Evolutionary conservation across 1,140 invertebrate genomes (phyloP).

Genomic region (Mylabris phalerata): DNA sequence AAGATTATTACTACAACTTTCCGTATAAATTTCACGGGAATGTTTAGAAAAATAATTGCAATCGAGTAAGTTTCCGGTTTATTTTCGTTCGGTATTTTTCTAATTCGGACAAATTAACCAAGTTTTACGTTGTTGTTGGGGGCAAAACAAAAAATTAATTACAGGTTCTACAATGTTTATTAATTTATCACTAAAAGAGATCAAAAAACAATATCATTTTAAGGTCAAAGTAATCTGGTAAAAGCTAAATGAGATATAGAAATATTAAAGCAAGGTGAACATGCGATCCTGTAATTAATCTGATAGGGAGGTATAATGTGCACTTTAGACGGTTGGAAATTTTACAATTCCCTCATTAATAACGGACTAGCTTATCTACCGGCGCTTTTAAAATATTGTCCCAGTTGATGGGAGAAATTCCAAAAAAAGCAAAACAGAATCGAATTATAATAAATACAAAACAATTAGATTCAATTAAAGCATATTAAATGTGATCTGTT

Average conservation of each 20-base stretch:
- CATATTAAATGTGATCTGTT: constrained; percentile 9
- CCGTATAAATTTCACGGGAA: too few species aligned
- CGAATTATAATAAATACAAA: background rate
- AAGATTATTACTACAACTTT: too few species aligned
- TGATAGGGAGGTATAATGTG: constrained; percentile 17
- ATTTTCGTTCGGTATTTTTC: too few species aligned
- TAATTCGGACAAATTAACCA: too few species aligned
- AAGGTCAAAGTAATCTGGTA: constrained; percentile 19
- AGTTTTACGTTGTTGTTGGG: too few species aligned
- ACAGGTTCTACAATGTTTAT: background rate
- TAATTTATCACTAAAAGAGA: constrained; percentile 13
- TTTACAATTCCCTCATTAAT: constrained; percentile 14
- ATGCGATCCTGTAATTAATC: constrained; percentile 20
- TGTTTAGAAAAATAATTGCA: too few species aligned
- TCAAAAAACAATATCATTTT: constrained; percentile 20
- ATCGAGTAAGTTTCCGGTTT: too few species aligned
- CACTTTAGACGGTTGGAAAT: constrained; percentile 11
- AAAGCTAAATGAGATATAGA: constrained; percentile 16
- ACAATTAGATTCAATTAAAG: constrained; percentile 14
- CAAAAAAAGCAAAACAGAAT: too few species aligned
- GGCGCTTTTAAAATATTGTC: too few species aligned
- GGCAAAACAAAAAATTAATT: too few species aligned
- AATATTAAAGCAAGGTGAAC: constrained; percentile 19
- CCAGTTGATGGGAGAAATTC: too few species aligned
- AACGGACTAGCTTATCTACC: background rate